Percentiles rank a stretch among this genome's conserved stretches.
Evolutionary conservation across 2,113 vertebrate genomes (phyloP).

Genomic region (Oplegnathus fasciatus): DNA sequence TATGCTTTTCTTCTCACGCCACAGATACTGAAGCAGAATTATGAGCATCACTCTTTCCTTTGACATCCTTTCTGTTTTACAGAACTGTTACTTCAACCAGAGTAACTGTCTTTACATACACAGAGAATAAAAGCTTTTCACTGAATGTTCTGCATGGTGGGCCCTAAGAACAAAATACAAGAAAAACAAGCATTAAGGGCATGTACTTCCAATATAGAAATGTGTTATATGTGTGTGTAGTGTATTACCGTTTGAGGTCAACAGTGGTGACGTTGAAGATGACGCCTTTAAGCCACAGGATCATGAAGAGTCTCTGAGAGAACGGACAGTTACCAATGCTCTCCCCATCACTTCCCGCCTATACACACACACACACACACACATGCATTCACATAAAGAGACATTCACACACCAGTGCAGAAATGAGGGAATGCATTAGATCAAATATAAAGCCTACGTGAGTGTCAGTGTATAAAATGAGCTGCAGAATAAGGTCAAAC

Average conservation of each 20-base stretch:
- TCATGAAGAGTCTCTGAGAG: constrained; percentile 97
- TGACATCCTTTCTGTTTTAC: neutral
- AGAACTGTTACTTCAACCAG: neutral
- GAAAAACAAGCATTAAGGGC: neutral
- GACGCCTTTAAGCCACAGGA: constrained; percentile 97
- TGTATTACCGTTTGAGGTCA: constrained; percentile 92
- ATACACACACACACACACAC: constrained; percentile 33
- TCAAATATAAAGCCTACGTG: neutral
- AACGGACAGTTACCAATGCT: constrained; percentile 97
- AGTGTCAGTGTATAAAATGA: neutral
- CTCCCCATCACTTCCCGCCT: constrained; percentile 96
- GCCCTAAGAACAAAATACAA: neutral
- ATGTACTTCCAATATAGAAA: neutral
- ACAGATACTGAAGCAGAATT: neutral
- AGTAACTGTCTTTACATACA: neutral
- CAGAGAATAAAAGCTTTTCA: neutral
- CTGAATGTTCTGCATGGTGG: neutral
- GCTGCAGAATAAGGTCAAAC: neutral
- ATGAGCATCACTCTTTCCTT: neutral
- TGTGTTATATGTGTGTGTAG: neutral
- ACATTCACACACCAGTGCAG: neutral
- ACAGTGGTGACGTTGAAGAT: constrained; percentile 97
- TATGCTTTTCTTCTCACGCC: neutral
- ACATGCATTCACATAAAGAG: neutral
- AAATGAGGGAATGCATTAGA: neutral